Evolutionary conservation across 1,140 invertebrate species (phyloP).

Genomic region (Panagrolaimus sp.): DNA sequence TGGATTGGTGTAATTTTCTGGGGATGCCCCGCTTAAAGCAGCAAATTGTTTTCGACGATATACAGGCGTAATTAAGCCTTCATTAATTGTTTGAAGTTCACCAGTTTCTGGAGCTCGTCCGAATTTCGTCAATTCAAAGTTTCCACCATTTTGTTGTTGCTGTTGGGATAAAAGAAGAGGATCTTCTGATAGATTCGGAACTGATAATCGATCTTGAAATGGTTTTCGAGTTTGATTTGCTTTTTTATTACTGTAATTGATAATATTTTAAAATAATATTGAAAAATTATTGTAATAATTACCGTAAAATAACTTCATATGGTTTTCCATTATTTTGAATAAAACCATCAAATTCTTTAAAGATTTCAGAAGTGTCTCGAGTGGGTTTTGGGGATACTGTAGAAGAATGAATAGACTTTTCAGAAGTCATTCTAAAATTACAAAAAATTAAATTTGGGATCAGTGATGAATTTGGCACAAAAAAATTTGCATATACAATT

Average conservation of each 20-base stretch:
- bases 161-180: neutral
- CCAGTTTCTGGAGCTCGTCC: conserved; percentile 7
- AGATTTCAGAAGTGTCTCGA: neutral
- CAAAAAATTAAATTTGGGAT: neutral
- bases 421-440: neutral
- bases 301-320: conserved; percentile 14
- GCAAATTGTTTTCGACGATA: conserved; percentile 43
- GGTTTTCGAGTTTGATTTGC: neutral
- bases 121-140: neutral
- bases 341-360: conserved; percentile 8
- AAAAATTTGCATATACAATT: too few relatives aligned
- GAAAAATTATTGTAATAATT: neutral
- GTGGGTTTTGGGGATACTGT: neutral
- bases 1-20: conserved; percentile 2
- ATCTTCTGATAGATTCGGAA: conserved; percentile 12
- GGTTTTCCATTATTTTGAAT: conserved; percentile 14
- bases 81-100: conserved; percentile 44
- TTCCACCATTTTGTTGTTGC: neutral
- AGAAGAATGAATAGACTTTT: neutral
- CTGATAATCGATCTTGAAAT: conserved; percentile 15
- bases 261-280: too few relatives aligned
- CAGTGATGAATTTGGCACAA: too few relatives aligned
- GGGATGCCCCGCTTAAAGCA: neutral
- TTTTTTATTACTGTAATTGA: neutral
- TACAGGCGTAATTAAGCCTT: conserved; percentile 52